Evolutionary conservation across 1,140 invertebrate species (phyloP).

Genomic region (Ridgeia piscesae): DNA sequence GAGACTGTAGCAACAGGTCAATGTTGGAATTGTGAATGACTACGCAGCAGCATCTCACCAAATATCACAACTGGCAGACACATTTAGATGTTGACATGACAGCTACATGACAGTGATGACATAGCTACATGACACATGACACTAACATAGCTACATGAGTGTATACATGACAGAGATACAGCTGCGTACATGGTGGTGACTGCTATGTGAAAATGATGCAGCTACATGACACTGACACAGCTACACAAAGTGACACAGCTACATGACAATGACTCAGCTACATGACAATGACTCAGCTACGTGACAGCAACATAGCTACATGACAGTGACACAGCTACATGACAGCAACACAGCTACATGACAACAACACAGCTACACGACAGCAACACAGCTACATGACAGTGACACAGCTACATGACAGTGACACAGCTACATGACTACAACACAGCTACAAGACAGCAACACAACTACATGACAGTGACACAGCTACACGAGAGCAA

Average conservation of each 20-base stretch:
- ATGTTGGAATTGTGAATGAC: too few relatives aligned
- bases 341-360: constrained; percentile 46
- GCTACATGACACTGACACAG: constrained; percentile 12
- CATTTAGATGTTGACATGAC: not conserved
- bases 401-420: constrained; percentile 12
- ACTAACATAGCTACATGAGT: not conserved
- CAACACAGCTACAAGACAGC: not conserved
- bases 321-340: not conserved
- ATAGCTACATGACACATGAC: not conserved
- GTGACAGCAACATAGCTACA: not conserved
- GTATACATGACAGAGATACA: not conserved
- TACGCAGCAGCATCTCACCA: too few relatives aligned
- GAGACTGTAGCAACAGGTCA: too few relatives aligned
- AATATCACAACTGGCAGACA: not conserved
- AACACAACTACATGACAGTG: constrained; percentile 16
- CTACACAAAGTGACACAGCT: constrained; percentile 8
- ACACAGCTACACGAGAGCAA: too few relatives aligned
- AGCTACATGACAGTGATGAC: not conserved
- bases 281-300: too few relatives aligned
- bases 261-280: not conserved
- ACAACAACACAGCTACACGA: too few relatives aligned
- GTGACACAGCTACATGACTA: too few relatives aligned
- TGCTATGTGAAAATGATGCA: not conserved
- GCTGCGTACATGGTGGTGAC: too few relatives aligned
- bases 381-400: not conserved